Evolutionary conservation across 2,113 vertebrate species (phyloP).

Genomic region (Coregonus clupeaformis): DNA sequence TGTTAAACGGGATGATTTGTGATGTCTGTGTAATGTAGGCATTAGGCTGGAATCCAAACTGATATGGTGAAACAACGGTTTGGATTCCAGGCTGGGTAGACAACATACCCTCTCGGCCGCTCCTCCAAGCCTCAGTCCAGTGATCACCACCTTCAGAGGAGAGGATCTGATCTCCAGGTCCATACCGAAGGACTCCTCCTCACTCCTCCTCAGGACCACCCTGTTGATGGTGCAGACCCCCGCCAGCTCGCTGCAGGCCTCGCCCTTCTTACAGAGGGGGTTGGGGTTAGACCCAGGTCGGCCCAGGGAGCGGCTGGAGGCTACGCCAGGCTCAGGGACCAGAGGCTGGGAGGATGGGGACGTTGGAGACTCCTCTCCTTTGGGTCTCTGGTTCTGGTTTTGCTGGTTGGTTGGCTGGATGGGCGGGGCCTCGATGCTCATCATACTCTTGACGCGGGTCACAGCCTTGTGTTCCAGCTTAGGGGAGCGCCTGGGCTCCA

Average conservation of each 20-base stretch:
- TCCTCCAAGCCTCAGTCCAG: slow-evolving; percentile 75
- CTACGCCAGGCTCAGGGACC: slow-evolving; percentile 25
- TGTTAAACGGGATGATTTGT: too few species aligned
- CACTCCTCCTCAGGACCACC: slow-evolving; percentile 66
- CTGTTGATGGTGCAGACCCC: slow-evolving; percentile 66
- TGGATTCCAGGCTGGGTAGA: too few species aligned
- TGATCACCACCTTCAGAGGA: slow-evolving; percentile 76
- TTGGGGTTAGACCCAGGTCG: slow-evolving; percentile 33
- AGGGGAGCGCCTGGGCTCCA: slow-evolving; percentile 80
- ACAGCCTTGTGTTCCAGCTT: slow-evolving; percentile 84
- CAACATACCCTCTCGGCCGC: slow-evolving; percentile 77
- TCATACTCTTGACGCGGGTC: slow-evolving; percentile 76
- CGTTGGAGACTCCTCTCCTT: slow-evolving; percentile 57
- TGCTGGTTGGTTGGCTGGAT: slow-evolving; percentile 56
- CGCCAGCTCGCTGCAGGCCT: slow-evolving; percentile 38
- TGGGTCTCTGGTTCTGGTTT: slow-evolving; percentile 61
- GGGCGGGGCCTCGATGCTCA: slow-evolving; percentile 71
- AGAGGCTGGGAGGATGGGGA: slow-evolving; percentile 1
- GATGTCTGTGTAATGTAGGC: too few species aligned
- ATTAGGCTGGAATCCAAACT: too few species aligned
- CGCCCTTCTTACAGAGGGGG: slow-evolving; percentile 70
- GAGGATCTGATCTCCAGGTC: slow-evolving; percentile 80
- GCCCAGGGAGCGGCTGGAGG: slow-evolving; percentile 42
- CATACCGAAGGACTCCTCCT: slow-evolving; percentile 74
- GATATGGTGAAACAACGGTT: too few species aligned